Percentiles rank a stretch among this genome's conserved stretches.
These are phyloP conservation scores for Troides aeacus DNA, from an alignment of 2,888 invertebrate genomes.

Conservation along the genomic window DNA sequence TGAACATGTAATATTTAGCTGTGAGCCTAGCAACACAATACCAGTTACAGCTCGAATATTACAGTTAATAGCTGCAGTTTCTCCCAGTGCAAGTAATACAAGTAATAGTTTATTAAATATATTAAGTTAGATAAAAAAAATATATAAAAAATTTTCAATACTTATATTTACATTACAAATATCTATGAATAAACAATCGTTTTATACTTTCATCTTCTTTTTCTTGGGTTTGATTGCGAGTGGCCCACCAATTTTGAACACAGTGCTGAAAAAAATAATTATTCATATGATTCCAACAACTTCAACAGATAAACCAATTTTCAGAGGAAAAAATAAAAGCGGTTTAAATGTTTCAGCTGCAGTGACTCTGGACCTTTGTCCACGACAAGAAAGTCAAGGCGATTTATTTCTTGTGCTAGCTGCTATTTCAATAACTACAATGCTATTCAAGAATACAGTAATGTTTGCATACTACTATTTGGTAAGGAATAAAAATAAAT, in stretches of 20 bases:
- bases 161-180: constrained; percentile 17
- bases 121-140: neutral
- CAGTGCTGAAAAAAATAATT: constrained; percentile 83
- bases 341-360: no score
- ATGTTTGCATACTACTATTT: neutral
- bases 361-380: no score
- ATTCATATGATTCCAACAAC: no score
- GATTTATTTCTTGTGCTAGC: no score
- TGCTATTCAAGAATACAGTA: neutral
- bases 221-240: constrained; percentile 89
- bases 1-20: no score
- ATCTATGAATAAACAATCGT: neutral
- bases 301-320: no score
- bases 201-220: constrained; percentile 80
- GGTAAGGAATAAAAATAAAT: neutral
- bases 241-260: constrained; percentile 93
- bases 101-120: no score
- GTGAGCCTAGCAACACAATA: no score
- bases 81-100: neutral
- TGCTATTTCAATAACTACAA: no score
- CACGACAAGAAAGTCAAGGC: no score
- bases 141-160: neutral
- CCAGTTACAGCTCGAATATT: neutral
- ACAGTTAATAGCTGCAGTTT: neutral
- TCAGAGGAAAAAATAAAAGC: no score